Evolutionary conservation across 35 echinoderm and acorn worm species (phyloP).

Genomic region (Lytechinus variegatus): DNA sequence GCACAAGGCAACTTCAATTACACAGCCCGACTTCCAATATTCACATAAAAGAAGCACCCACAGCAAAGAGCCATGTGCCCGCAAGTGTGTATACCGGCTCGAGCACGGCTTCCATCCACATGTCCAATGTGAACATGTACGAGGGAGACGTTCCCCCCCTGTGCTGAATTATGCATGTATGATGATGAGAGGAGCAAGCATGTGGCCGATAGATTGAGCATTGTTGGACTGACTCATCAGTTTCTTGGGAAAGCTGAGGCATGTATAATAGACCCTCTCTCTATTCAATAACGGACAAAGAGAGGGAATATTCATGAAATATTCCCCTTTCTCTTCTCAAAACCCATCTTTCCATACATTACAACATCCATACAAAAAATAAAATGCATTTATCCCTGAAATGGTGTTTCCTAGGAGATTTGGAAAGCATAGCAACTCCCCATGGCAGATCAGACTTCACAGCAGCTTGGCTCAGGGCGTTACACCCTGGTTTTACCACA

Average conservation of each 20-base stretch:
- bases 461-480: neutral
- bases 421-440: neutral
- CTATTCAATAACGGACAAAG: conserved; percentile 1
- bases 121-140: conserved; percentile 1
- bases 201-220: conserved; percentile 17
- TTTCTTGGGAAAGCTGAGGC: conserved; percentile 13
- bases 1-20: conserved; percentile 32
- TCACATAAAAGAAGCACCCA: conserved; percentile 32
- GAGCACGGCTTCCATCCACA: neutral
- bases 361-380: neutral
- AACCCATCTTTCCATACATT: neutral
- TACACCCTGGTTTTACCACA: conserved; percentile 27
- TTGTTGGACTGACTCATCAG: conserved; percentile 44
- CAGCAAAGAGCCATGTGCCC: neutral
- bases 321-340: no score
- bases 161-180: conserved; percentile 17
- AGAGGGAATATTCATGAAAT: neutral
- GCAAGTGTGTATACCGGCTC: conserved; percentile 10
- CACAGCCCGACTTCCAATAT: conserved; percentile 27
- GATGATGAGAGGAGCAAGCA: neutral
- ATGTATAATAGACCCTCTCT: neutral
- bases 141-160: neutral
- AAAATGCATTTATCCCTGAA: neutral
- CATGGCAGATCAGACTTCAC: neutral
- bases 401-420: neutral